phyloP scores from a whole-genome alignment of 1,140 invertebrate genomes.

The Diachasma alloeum region DNA sequence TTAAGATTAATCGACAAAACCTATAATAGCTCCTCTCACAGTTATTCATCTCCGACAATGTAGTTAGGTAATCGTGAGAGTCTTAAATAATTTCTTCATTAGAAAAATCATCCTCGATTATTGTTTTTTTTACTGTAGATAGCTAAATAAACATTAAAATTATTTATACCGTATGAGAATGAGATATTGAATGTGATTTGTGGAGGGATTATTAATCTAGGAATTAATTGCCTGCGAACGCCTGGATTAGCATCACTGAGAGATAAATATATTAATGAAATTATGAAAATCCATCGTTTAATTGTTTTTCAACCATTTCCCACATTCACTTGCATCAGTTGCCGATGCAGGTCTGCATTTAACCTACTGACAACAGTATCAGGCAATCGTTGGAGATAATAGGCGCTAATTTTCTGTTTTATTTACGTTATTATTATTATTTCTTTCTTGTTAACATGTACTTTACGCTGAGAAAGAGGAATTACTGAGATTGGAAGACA shows the following conservation, averaged over 20 bases:
- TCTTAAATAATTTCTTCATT: slow-evolving; percentile 4
- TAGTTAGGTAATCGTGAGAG: no score
- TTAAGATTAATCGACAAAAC: not conserved
- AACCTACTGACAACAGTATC: not conserved
- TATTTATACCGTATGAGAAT: slow-evolving; percentile 21
- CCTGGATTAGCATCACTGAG: not conserved
- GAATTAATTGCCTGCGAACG: not conserved
- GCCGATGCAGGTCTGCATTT: not conserved
- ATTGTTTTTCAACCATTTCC: not conserved
- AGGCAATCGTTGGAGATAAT: not conserved
- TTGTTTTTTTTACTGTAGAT: slow-evolving; percentile 20
- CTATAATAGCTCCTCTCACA: no score
- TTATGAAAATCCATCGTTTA: not conserved
- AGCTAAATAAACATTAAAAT: slow-evolving; percentile 13
- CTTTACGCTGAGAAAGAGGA: not conserved
- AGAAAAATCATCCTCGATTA: not conserved
- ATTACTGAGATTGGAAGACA: not conserved
- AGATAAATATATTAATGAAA: not conserved
- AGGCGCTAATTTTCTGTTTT: not conserved
- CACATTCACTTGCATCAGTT: not conserved
- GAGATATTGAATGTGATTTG: slow-evolving; percentile 16
- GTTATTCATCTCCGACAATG: no score
- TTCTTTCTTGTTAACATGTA: slow-evolving; percentile 4
- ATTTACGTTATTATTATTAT: not conserved
- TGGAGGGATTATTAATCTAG: slow-evolving; percentile 5